Evolutionary conservation across 2,113 vertebrate species (phyloP), one percentile per base, ranked within the genome.

Genomic region (Anhinga anhinga): DNA sequence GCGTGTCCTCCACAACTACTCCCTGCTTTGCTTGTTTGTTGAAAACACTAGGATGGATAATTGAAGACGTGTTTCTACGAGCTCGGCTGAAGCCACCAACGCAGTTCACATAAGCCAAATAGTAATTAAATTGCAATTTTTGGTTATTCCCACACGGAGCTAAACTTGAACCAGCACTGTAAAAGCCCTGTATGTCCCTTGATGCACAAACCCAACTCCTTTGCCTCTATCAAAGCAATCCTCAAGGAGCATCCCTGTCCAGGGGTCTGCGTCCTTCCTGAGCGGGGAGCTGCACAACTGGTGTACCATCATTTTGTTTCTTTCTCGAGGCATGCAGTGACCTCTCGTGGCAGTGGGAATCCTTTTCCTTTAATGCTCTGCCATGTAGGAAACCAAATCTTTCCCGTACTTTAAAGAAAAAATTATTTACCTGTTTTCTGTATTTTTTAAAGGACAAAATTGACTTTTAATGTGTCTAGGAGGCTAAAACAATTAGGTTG

Each of bases 321-420:
- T 29, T 79, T 63, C 80, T 17, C 6, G 94, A 80, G 65, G 88
- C 78, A 45, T 2, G 45, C 81, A 87, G 40, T 91, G 96, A 94
- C 91, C 88, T 93, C 95, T 95, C 70, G 7, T 47, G 93, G 95
- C 83, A 91, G 3, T 53, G 58, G 70, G 65, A 53, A 63, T 71
- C 86, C 94, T 86, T 78, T 47, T 5, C 85, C 58, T 87, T 40
- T 23, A 45, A 5, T 21, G 67, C 65, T 67, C 36, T n/a, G 55
- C 84, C 61, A 4, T 15, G 12, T 10, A 14, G 26, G 10, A n/a
- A 67, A 67, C 20, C 22, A 69, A 42, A 20, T 15, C 50, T 44
- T 74, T 7, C 63, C 65, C 50, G 69, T 25, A 5, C 71, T 70
- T 49, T 2, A 47, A 55, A 36, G n/a, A 22, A 74, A 26, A 30